Evolutionary conservation across 2,797 vertebrate genomes (phyloP), one percentile per base, ranked within the genome.

Genomic region (Schizopygopsis pylzovi): DNA sequence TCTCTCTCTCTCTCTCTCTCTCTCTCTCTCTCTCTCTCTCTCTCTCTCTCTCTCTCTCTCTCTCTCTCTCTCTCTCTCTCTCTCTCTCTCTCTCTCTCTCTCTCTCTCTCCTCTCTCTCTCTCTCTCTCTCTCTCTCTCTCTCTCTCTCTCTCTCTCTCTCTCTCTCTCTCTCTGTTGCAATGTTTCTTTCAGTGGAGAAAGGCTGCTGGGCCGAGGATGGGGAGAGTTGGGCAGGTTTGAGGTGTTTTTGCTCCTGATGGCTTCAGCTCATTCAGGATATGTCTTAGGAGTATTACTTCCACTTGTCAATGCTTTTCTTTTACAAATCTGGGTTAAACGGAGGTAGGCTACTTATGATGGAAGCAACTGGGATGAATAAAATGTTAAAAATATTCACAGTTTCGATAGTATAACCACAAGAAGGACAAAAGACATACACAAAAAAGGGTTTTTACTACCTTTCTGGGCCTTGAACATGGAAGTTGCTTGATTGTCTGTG

Each of bases 161-260:
- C n/a, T n/a, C n/a, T n/a, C n/a, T n/a, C n/a, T n/a, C n/a, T n/a
- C n/a, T n/a, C n/a, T 56, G 67, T 72, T 79, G 47, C 59, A n/a
- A 37, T 68, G 47, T 20, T 63, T 4, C 37, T 71, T 54, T 67
- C 25, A 47, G 73, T 68, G 77, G 45, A 63, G 41, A 22, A 37
- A 43, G 75, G 75, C 81, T 49, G 81, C 52, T 41, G 18, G 49
- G 45, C 22, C 18, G 1, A 73, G 83, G 6, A 41, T 45, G 15
- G 39, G 47, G 25, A 63, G 82, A 49, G 54, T 43, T 68, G 54
- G n/a, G 47, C 20, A 22, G 18, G 39, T 52, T 70, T 83, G 70
- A 67, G 61, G 70, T 22, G 84, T 43, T 76, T 56, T 71, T 20
- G 68, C 59, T 82, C n/a, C 75, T 80, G 70, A 84, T 25, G 22